Evolutionary conservation across 1,140 invertebrate genomes (phyloP).

Genomic region (Coelopa frigida): DNA sequence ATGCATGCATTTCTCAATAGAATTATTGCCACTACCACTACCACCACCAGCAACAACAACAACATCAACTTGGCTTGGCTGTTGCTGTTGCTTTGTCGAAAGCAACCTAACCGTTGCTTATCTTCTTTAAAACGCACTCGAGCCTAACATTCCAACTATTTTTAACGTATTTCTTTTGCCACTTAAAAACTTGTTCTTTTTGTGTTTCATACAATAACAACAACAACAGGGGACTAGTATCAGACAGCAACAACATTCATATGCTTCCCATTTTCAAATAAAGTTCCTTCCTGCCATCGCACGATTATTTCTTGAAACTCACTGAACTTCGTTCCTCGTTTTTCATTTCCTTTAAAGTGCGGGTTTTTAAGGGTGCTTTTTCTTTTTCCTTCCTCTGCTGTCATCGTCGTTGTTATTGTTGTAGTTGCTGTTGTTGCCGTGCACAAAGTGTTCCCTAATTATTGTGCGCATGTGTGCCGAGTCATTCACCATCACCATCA

Average conservation of each 20-base stretch:
- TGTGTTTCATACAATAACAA: too few species aligned
- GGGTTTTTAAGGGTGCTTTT: too few species aligned
- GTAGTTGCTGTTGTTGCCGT: background rate
- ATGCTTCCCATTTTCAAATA: too few species aligned
- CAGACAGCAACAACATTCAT: too few species aligned
- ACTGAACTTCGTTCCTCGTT: too few species aligned
- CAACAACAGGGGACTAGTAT: too few species aligned
- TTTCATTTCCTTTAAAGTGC: too few species aligned
- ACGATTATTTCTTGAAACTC: too few species aligned
- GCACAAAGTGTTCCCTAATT: background rate
- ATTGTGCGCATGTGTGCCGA: background rate
- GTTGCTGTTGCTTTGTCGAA: background rate
- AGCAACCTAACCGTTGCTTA: background rate
- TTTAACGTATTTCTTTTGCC: constrained; percentile 8
- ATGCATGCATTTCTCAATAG: too few species aligned
- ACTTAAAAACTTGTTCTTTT: background rate
- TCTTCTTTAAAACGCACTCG: constrained; percentile 7
- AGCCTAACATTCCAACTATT: constrained; percentile 8
- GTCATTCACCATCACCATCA: constrained; percentile 6
- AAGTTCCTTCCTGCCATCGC: too few species aligned
- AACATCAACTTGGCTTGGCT: background rate
- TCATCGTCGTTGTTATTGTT: background rate
- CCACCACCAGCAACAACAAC: background rate
- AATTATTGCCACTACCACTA: constrained; percentile 3
- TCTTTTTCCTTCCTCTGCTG: too few species aligned